Base-by-base conservation (phyloP, 2,888 invertebrate genomes). In the Xestia xanthographa region DNA sequence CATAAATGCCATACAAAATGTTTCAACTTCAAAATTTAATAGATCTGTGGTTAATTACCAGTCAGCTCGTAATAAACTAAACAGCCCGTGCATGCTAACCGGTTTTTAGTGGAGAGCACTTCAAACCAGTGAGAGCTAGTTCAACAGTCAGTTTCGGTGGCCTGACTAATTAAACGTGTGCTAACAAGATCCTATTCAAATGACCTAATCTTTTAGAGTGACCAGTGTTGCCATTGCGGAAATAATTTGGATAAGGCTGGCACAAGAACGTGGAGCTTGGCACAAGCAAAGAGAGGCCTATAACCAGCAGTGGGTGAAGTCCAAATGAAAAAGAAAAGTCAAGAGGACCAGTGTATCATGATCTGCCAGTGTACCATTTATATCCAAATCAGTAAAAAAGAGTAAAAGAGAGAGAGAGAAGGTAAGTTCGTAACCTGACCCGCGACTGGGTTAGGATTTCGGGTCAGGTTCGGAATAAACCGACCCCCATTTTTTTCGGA, bases 11-110 rank as follows among this genome's bases (percentile, higher is more conserved):
- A 56, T 2, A 56, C 26, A 26, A 26, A 56, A 26, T 9, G 20
- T 29, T 58, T 4, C 3, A 58, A 29, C 58, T 58, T 17, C 6
- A 8, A 1, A 58, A 29, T 2, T 8, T 58, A 29, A 60, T 60
- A 34, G 58, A 60, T 26, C 41, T 22, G 79, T 48, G 79, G 48
- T 72, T 26, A 58, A 58, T 72, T 26, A 75, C 50, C 41, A 62
- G n/a, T 22, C 9, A 34, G n/a, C 14, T 4, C 2, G 29, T 62
- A 29, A n/a, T 60, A 0, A 76, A 48, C 48, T 56, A 65, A 77
- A 26, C 48, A 48, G 14, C 6, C 9, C 14, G 48, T 58, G 22
- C 41, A 50, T 72, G 53, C 22, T 72, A 79, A 77, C 79, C 79
- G n/a, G 65, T 65, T 77, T 79, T 58, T 50, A 17, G 26, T 58